A percentile compares a stretch with the other conserved stretches of the same genome.
Evolutionary conservation across 2,888 invertebrate genomes (phyloP).

Genomic region (Chalcosyrphus nemorum): DNA sequence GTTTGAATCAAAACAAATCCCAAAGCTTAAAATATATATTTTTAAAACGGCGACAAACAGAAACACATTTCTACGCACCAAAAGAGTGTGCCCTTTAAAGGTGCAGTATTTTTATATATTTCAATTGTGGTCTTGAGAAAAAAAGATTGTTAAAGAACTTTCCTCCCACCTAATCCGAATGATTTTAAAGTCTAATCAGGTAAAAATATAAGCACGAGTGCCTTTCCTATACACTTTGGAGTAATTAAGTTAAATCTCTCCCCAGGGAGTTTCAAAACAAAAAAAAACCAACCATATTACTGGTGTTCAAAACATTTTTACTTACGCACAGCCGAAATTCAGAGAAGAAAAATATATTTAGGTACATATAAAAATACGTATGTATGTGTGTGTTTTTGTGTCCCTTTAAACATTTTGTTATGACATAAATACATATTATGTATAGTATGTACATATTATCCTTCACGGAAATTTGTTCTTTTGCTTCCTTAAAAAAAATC

Average conservation of each 20-base stretch:
- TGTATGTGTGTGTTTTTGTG: neutral
- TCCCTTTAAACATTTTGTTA: conserved; percentile 20
- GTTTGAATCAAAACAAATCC: no score
- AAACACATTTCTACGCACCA: no score
- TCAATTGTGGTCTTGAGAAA: neutral
- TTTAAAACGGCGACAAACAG: no score
- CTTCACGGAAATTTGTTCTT: conserved; percentile 35
- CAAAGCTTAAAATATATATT: no score
- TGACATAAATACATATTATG: no score
- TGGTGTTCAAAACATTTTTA: neutral
- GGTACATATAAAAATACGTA: neutral
- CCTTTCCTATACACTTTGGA: neutral
- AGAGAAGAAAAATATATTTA: neutral
- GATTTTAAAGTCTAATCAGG: neutral
- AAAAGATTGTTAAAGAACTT: neutral
- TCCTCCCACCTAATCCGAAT: neutral
- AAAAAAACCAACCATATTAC: neutral
- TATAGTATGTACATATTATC: conserved; percentile 53
- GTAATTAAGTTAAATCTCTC: conserved; percentile 43
- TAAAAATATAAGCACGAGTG: neutral
- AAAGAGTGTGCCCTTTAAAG: no score
- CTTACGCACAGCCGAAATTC: neutral
- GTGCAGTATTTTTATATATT: neutral
- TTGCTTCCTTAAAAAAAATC: neutral
- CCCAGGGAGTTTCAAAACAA: neutral